Evolutionary conservation across 2,888 invertebrate genomes (phyloP), one percentile per base, ranked within the genome.

Genomic region (Prenolepis imparis): DNA sequence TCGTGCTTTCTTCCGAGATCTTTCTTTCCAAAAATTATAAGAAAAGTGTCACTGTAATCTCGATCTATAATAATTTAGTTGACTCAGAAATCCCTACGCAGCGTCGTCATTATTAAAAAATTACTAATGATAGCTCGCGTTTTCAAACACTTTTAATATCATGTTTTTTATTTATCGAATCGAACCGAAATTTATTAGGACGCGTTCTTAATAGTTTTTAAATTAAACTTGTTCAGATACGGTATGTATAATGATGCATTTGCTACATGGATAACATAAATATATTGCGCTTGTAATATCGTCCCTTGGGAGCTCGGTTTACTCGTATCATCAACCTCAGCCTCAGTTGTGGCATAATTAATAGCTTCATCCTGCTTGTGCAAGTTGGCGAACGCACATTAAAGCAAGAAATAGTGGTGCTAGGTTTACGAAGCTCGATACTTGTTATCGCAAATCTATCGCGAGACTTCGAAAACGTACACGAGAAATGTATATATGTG

Each of bases 261-360:
- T 59, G 28, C 8, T 72, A 39, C 15, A 11, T 4, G 55, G 21
- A 55, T 41, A 59, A 73, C 36, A 28, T 41, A 55, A 24, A 9
- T 55, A n/a, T 75, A 75, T 75, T 48, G n/a, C n/a, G 39, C 28
- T n/a, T 67, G 4, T 67, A 77, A 68, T n/a, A 41, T 67, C 41
- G 24, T 55, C n/a, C n/a, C 52, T 66, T 48, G 73, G 15, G 44
- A 73, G 44, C 39, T 84, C 84, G 67, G 52, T 67, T 74, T 82
- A 41, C 63, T 73, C 52, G 48, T 81, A 44, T 41, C 81, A 67
- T 66, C 67, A 73, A 82, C 82, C 55, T 70, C 66, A 74, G 11
- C 32, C 52, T 77, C 41, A 28, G 84, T 68, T 52, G 41, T 64
- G 11, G 21, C 48, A 63, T 68, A 84, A 84, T 84, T 84, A 84